These are phyloP conservation scores for Pelochelys cantorii DNA, from an alignment of 2,797 vertebrate species.

Conservation along the genomic window DNA sequence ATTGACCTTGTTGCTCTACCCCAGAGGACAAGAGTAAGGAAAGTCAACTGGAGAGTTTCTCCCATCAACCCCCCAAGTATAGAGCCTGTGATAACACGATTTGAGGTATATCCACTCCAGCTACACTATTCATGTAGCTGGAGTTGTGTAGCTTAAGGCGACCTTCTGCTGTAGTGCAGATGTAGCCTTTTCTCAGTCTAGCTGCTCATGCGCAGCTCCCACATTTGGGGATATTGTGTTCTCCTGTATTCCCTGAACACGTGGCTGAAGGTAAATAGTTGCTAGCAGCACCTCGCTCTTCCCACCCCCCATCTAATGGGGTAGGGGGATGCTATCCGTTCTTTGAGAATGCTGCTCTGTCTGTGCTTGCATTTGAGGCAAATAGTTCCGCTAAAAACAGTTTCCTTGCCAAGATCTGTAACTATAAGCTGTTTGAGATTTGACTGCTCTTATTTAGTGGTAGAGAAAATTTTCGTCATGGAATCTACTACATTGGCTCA, in stretches of 20 bases:
- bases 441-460: constrained; percentile 33
- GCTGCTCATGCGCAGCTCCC: not conserved
- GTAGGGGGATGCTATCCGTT: constrained; percentile 34
- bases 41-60: too few species aligned
- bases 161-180: too few species aligned
- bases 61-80: too few species aligned
- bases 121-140: too few species aligned
- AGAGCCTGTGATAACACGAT: too few species aligned
- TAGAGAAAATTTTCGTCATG: not conserved
- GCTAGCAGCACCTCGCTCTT: not conserved
- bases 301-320: constrained; percentile 20
- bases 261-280: constrained; percentile 8
- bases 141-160: too few species aligned
- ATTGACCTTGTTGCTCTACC: too few species aligned
- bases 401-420: constrained; percentile 46
- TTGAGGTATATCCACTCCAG: too few species aligned
- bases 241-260: not conserved
- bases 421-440: not conserved
- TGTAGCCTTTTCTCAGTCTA: not conserved
- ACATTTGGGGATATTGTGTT: not conserved
- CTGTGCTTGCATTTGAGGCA: constrained; percentile 25
- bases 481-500: not conserved
- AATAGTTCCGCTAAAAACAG: too few species aligned
- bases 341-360: constrained; percentile 63
- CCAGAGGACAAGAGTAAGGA: too few species aligned